Conservation (phyloP, 2,113 vertebrate species). For the Phocoena sinus region DNA sequence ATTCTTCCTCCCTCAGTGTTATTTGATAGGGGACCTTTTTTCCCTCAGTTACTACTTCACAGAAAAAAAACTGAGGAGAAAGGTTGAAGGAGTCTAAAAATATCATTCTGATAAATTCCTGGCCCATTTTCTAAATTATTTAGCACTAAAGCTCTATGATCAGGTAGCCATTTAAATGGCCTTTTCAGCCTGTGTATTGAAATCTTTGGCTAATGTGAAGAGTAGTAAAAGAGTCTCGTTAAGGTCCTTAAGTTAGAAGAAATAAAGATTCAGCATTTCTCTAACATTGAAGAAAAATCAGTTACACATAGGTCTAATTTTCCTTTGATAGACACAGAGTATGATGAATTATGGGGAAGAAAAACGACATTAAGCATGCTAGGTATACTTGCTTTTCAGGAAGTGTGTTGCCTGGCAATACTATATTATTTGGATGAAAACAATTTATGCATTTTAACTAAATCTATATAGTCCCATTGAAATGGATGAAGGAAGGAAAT, state of each 20-base stretch:
- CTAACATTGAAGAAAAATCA: background rate
- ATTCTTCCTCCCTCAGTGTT: background rate
- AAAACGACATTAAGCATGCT: background rate
- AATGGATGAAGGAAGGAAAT: background rate
- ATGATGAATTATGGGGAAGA: background rate
- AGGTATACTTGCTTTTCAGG: background rate
- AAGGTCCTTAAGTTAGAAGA: slow-evolving; percentile 43
- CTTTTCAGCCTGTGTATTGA: background rate
- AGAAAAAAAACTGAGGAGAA: slow-evolving; percentile 16
- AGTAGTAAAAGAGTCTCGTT: slow-evolving; percentile 45
- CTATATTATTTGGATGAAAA: background rate
- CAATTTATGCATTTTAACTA: background rate
- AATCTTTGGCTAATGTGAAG: slow-evolving; percentile 45
- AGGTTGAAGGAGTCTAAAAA: slow-evolving; percentile 66
- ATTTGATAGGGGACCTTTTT: background rate
- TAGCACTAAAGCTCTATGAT: background rate
- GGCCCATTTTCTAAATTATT: background rate
- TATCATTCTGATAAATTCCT: slow-evolving; percentile 11
- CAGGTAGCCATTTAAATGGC: background rate
- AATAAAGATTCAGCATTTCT: slow-evolving; percentile 44
- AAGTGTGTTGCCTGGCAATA: background rate
- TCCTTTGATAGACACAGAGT: background rate
- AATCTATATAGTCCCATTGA: background rate
- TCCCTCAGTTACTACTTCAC: background rate
- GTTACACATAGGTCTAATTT: background rate